phyloP scores from a whole-genome alignment of 37 sponge, comb jelly and placozoan genomes.

The Oopsacas minuta region DNA sequence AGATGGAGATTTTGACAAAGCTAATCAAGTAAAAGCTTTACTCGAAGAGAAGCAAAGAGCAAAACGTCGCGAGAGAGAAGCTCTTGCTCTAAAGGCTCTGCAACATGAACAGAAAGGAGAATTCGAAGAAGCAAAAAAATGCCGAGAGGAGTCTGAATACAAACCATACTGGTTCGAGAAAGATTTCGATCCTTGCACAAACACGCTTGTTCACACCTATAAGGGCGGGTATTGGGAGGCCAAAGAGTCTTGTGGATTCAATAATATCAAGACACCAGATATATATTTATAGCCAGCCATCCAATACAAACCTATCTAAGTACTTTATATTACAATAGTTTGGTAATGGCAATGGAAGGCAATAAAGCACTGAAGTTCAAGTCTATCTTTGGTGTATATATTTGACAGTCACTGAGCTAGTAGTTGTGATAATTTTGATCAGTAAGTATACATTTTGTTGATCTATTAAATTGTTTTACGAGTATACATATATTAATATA shows the following conservation, averaged over 20 bases:
- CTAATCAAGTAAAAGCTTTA: conserved; percentile 55
- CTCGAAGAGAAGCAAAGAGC: conserved; percentile 91
- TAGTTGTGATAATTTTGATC: conserved; percentile 11
- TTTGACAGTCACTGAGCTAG: background rate
- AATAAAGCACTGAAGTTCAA: background rate
- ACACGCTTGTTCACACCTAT: conserved; percentile 59
- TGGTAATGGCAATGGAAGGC: no score
- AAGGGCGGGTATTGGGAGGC: conserved; percentile 89
- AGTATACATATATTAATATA: conserved; percentile 6
- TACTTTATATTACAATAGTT: background rate
- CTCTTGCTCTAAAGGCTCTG: conserved; percentile 39
- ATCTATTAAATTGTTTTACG: background rate
- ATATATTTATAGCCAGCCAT: background rate
- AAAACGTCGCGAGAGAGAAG: conserved; percentile 69
- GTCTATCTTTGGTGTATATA: background rate
- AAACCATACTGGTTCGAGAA: conserved; percentile 70
- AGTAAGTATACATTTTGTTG: background rate
- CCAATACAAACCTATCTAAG: background rate
- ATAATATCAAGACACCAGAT: conserved; percentile 15
- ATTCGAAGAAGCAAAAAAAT: conserved; percentile 33
- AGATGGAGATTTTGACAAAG: conserved; percentile 58
- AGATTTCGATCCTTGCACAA: conserved; percentile 50
- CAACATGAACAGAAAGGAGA: conserved; percentile 56
- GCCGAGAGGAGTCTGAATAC: conserved; percentile 48
- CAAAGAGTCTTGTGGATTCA: conserved; percentile 33